Percentiles rank a stretch among this genome's conserved stretches.
Conservation (phyloP, 2,888 invertebrate species). For the Cylindroiulus punctatus region DNA sequence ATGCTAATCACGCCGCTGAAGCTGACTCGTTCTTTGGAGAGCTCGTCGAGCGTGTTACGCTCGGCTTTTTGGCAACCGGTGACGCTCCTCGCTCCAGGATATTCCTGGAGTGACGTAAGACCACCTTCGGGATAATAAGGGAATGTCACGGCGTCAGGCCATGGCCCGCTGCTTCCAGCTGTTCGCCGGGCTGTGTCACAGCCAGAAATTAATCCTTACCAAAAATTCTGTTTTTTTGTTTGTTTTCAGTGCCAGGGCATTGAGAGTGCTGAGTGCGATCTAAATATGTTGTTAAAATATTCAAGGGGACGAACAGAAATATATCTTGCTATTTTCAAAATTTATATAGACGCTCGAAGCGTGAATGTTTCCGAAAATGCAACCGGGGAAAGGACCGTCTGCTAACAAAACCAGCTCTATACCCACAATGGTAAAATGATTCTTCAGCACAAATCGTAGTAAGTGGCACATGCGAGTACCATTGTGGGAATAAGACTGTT, state of each 20-base stretch:
- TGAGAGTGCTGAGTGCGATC: not conserved
- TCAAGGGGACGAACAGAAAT: no score
- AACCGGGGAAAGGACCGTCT: no score
- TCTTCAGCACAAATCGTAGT: no score
- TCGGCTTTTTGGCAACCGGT: not conserved
- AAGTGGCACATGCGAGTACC: no score
- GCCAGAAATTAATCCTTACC: not conserved
- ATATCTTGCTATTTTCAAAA: no score
- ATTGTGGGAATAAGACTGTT: no score
- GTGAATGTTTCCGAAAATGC: no score
- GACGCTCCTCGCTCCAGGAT: not conserved
- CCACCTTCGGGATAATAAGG: not conserved
- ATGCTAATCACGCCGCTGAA: not conserved
- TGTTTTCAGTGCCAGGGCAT: not conserved
- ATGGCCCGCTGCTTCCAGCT: not conserved
- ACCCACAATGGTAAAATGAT: no score
- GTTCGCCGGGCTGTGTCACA: not conserved
- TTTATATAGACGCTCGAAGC: no score
- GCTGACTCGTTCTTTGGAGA: slow-evolving; percentile 31
- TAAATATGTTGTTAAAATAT: not conserved
- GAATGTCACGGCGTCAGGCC: not conserved
- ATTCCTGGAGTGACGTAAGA: slow-evolving; percentile 7
- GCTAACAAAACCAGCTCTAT: no score
- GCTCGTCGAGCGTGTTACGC: not conserved
- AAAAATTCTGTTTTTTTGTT: not conserved